Base-by-base conservation (phyloP, 2,888 invertebrate genomes). In the Tetanocera ferruginea region DNA sequence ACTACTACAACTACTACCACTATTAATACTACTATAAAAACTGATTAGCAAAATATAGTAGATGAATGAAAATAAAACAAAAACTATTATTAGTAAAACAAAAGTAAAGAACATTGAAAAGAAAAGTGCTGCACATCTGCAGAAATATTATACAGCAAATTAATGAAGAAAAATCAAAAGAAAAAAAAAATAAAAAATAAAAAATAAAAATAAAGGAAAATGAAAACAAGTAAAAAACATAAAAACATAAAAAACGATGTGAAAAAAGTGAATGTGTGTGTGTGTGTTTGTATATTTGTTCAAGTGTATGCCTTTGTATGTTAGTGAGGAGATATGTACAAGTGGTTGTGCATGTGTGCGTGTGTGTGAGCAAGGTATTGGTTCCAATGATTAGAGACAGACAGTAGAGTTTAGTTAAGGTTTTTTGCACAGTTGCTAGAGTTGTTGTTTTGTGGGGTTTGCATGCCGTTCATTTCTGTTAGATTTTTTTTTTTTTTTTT, bases 101-200 rank as follows among this genome's bases (percentile, higher is more conserved):
- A 76, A 6, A 62, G 37, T 43, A 57, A 5, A 37, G 23, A 19
- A 60, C 69, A 76, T 55, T 67, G 75, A 76, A 76, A 66, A 67
- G 66, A 67, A 76, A 76, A 76, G 76, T 69, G 69, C 67, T 66
- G 64, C 69, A 43, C 62, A 51, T 11, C 74, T 31, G 64, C 28
- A 43, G 37, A 64, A 67, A 60, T 67, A 64, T 31, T 28, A 69
- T 49, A 28, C 34, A 31, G 67, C 34, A 67, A 52, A 52, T 75
- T 52, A 66, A 52, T 34, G 23, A 17, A 37, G 17, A 57, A 71
- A 25, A 17, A 62, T 62, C 17, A 64, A 62, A 60, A 66, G 60
- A 57, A 55, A 31, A 55, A 23, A 57, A 37, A 37, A 60, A 28
- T 8, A 19, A 17, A 37, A 37, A 23, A 5, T 17, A 62, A 28